Evolutionary conservation across 2,888 invertebrate genomes (phyloP).

Genomic region (Melolontha melolontha): DNA sequence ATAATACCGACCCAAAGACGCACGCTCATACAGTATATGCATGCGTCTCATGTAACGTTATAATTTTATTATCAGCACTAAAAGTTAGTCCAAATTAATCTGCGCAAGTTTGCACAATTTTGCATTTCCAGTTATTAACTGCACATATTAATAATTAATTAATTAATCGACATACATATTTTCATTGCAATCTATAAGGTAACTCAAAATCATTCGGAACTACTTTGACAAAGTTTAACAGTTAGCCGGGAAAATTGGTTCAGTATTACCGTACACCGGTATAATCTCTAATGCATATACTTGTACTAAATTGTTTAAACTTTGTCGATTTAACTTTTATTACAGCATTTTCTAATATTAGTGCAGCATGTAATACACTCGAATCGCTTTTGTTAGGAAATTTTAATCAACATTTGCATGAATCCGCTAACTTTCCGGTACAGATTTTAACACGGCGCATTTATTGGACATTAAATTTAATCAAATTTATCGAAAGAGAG

Average conservation of each 20-base stretch:
- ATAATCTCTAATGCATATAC: conserved; percentile 43
- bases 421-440: conserved; percentile 7
- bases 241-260: conserved; percentile 44
- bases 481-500: conserved; percentile 27
- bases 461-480: conserved; percentile 35
- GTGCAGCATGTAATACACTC: conserved; percentile 41
- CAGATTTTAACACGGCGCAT: conserved; percentile 14
- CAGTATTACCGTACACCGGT: conserved; percentile 30
- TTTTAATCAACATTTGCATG: conserved; percentile 43
- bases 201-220: conserved; percentile 43
- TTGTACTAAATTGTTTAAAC: conserved; percentile 44
- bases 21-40: no score
- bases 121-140: no score
- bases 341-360: conserved; percentile 40
- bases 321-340: conserved; percentile 45
- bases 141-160: neutral
- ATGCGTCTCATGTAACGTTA: no score
- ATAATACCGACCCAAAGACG: no score
- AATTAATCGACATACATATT: conserved; percentile 17
- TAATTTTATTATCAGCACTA: no score
- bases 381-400: conserved; percentile 37
- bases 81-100: no score
- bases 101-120: no score
- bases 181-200: conserved; percentile 10
- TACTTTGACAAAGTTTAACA: conserved; percentile 40